These are phyloP conservation scores for Acanthiza pusilla DNA, from an alignment of 2,797 vertebrate genomes.

Conservation along the genomic window DNA sequence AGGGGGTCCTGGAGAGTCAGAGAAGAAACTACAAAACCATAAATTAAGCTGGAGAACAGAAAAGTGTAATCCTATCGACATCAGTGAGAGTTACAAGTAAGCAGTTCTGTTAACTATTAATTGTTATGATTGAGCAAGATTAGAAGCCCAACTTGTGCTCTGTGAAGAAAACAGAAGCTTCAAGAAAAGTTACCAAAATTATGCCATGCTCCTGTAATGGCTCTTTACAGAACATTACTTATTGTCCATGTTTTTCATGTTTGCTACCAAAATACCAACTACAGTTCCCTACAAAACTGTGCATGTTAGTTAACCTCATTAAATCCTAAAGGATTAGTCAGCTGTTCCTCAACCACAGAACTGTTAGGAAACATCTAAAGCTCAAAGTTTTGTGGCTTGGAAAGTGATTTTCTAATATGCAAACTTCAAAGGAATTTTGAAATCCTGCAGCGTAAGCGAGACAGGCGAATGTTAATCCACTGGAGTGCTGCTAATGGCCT, in stretches of 20 bases:
- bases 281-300: slow-evolving; percentile 11
- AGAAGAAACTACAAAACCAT: not conserved
- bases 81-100: not conserved
- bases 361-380: slow-evolving; percentile 61
- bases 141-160: not conserved
- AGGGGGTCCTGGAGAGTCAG: not conserved
- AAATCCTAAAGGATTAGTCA: slow-evolving; percentile 67
- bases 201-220: accelerated
- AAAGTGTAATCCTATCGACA: not conserved
- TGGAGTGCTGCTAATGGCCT: slow-evolving; percentile 51
- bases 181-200: not conserved
- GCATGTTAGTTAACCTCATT: slow-evolving; percentile 51
- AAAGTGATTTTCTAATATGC: slow-evolving; percentile 70
- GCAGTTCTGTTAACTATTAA: not conserved
- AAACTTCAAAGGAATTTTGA: slow-evolving; percentile 72
- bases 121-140: not conserved
- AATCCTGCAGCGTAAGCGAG: slow-evolving; percentile 47
- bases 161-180: not conserved
- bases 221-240: not conserved
- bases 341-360: slow-evolving; percentile 35
- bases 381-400: slow-evolving; percentile 36
- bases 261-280: slow-evolving; percentile 11
- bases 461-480: slow-evolving; percentile 59
- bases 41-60: not conserved
- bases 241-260: not conserved